Base-by-base conservation (phyloP, 2,797 vertebrate genomes). In the Phrynocephalus guinanensis region DNA sequence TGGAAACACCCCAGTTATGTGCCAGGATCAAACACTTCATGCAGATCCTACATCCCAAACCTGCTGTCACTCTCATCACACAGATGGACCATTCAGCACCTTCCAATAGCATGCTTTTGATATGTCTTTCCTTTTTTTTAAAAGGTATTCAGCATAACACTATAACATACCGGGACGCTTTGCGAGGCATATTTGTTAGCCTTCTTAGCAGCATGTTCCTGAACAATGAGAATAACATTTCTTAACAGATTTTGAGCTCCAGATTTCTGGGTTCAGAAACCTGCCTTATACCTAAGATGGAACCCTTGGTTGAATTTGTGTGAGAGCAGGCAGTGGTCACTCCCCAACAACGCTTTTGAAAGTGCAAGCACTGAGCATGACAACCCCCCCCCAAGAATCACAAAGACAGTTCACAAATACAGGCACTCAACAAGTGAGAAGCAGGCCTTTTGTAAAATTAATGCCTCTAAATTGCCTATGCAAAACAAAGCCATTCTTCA, bases 11-110 rank as follows among this genome's bases (percentile, higher is more conserved):
- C 1, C 13, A 13, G 66, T 8, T 28, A 52, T 68, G 15, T n/a
- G 30, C 3, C 73, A 71, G 28, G 8, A 18, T 28, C 26, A 38
- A 67, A 10, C n/a, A 78, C 13, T 16, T 38, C n/a, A 15, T 84
- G n/a, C 28, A 84, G 63, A 88, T 87, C 76, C 28, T 4, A 6
- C 68, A 87, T 70, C 76, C 66, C 66, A 70, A 56, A 79, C 33
- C 76, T 56, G 76, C n/a, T 79, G 11, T 71, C 24, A 26, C 67
- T 90, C 5, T 44, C 63, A 16, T 75, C 56, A 48, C 52, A 26
- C 10, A 33, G n/a, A 22, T 56, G 84, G 48, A 30, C 38, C 75
- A 78, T 30, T 78, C 30, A 60, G 71, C 24, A 24, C 9, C 72
- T 56, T 33, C 24, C 5, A 20, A 10, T 33, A 16, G 28, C 67